Evolutionary conservation across 2,888 invertebrate species (phyloP), one percentile per base, ranked within the genome.

Genomic region (Glyphotaelius pellucidus): DNA sequence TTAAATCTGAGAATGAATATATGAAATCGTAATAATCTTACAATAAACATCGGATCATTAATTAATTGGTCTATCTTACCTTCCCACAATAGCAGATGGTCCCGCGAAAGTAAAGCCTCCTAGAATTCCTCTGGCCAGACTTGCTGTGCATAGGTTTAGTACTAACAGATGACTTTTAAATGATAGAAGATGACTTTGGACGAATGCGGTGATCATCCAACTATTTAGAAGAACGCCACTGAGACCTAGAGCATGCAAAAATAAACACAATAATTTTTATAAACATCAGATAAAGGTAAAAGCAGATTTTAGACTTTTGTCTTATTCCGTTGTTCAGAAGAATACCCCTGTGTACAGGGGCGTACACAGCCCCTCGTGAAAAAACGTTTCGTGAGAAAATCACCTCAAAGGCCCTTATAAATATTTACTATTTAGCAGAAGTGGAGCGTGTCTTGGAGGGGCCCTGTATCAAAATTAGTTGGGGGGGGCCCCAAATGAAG

Each of bases 191-290:
- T 96, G 96, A 94, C 96, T 96, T 94, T 96, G 95, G 94, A 96
- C 94, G 94, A 96, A 96, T 47, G 96, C 96, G 94, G 95, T 95
- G 94, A 96, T 96, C 92, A 96, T 95, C 96, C 96, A 96, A 93
- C 95, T 95, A 94, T 96, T 96, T 94, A 96, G 95, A 94, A 96
- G 95, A 95, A 96, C 95, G 95, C 96, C 96, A 94, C 95, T 95
- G 94, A 96, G 94, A 94, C 96, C 96, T 96, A 95, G 94, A 94
- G 47, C 92, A 47, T 92, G 89, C 79, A 87, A 85, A 83, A 90
- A 83, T 90, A 52, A 15, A 3, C 47, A 52, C 14, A 52, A 52
- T 15, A 3, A 3, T 19, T 19, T 52, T 52, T 19, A 7, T 25
- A 25, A 67, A 2, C 25, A 25, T 67, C 25, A n/a, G 25, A n/a